Percentiles rank a stretch among this genome's conserved stretches.
These are phyloP conservation scores for Pseudomyrmex cubaensis DNA, from an alignment of 1,140 invertebrate genomes.

Conservation along the genomic window DNA sequence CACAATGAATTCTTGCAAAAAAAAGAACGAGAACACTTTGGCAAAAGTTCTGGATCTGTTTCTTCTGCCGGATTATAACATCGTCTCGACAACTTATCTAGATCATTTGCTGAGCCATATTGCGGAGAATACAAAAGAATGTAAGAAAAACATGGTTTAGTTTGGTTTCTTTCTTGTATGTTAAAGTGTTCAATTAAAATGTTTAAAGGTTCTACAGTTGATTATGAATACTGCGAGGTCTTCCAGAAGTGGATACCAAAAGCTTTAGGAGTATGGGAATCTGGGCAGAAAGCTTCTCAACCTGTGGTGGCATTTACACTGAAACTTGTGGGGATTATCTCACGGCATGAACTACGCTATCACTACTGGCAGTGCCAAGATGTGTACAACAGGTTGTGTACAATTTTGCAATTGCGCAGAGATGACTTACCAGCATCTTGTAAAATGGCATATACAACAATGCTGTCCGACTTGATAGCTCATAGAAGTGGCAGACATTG, in stretches of 20 bases:
- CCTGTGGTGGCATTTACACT: constrained; percentile 83
- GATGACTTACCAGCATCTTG: constrained; percentile 84
- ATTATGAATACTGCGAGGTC: constrained; percentile 66
- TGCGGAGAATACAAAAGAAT: constrained; percentile 70
- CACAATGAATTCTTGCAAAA: constrained; percentile 53
- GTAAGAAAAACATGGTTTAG: constrained; percentile 70
- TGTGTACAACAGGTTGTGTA: constrained; percentile 80
- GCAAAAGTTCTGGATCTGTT: constrained; percentile 81
- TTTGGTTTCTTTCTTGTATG: not conserved
- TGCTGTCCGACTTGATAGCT: constrained; percentile 85
- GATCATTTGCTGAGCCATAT: constrained; percentile 82
- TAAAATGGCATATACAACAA: constrained; percentile 87
- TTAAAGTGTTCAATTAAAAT: constrained; percentile 11
- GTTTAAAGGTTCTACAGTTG: constrained; percentile 60
- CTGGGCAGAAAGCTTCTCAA: constrained; percentile 78
- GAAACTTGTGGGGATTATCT: constrained; percentile 83
- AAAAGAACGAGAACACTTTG: constrained; percentile 68
- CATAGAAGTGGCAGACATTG: constrained; percentile 86
- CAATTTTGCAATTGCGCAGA: constrained; percentile 76
- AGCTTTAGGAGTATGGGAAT: constrained; percentile 77
- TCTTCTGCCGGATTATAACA: constrained; percentile 79
- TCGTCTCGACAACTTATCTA: constrained; percentile 80
- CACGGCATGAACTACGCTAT: constrained; percentile 81
- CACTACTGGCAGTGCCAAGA: constrained; percentile 76
- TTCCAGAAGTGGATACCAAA: constrained; percentile 78